A percentile compares a stretch with the other conserved stretches of the same genome.
Evolutionary conservation across 2,888 invertebrate species (phyloP).

Genomic region (Phanerotoma sp.): DNA sequence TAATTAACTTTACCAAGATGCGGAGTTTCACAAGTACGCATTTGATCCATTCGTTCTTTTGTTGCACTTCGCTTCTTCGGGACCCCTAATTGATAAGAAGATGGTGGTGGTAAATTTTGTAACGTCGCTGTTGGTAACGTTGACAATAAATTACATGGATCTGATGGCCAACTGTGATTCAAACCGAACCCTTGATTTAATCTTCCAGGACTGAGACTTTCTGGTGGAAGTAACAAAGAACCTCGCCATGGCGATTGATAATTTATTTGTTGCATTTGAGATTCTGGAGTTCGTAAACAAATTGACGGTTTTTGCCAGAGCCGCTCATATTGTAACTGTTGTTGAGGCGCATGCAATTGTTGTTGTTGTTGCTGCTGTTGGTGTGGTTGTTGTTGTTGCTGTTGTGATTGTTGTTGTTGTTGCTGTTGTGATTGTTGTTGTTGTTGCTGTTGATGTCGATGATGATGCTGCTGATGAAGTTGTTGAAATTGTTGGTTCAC

Average conservation of each 20-base stretch:
- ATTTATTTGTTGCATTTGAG: conserved; percentile 4
- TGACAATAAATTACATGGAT: conserved; percentile 20
- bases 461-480: conserved; percentile 16
- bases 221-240: conserved; percentile 10
- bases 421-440: conserved; percentile 3
- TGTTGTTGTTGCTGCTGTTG: conserved; percentile 5
- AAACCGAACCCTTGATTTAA: conserved; percentile 27
- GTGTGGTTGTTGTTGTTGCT: conserved; percentile 17
- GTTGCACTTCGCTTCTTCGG: conserved; percentile 7
- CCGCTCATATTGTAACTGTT: conserved; percentile 4
- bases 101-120: conserved; percentile 14
- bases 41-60: conserved; percentile 14
- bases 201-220: conserved; percentile 4
- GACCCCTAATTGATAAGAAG: conserved; percentile 8
- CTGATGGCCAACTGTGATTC: conserved; percentile 23
- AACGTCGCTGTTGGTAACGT: conserved; percentile 11
- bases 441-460: conserved; percentile 3
- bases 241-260: conserved; percentile 15
- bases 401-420: background rate
- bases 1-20: conserved; percentile 42
- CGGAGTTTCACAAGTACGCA: conserved; percentile 42
- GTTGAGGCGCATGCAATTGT: background rate
- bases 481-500: conserved; percentile 1
- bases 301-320: background rate
- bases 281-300: conserved; percentile 19